Conservation (phyloP, 2,797 vertebrate genomes). For the Craterocephalus amniculus region DNA sequence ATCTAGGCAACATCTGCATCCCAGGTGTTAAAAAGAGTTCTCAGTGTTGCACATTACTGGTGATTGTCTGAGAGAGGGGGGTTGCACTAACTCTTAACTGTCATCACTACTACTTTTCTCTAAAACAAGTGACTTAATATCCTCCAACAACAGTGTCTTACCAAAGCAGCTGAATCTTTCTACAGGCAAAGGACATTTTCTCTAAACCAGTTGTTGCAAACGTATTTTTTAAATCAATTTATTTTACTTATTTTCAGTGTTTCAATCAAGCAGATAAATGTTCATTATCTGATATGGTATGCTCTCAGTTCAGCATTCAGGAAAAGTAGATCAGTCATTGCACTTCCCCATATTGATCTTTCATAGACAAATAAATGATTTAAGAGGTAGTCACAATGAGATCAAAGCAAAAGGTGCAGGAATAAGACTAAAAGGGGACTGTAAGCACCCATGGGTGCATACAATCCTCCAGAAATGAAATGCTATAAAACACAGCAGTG, state of each 20-base stretch:
- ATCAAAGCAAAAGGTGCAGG: conserved; percentile 39
- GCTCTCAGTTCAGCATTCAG: conserved; percentile 2
- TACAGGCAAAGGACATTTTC: not conserved
- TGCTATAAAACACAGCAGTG: not conserved
- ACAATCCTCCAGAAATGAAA: conserved; percentile 36
- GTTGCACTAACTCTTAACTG: conserved; percentile 40
- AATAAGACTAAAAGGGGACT: conserved; percentile 37
- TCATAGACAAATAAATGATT: conserved; percentile 54
- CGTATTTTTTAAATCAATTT: conserved; percentile 7
- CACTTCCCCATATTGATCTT: conserved; percentile 59
- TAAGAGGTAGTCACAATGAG: conserved; percentile 36
- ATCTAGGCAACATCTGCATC: conserved; percentile 47
- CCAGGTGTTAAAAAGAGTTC: conserved; percentile 26
- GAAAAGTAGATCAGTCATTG: conserved; percentile 27
- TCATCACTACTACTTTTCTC: conserved; percentile 13
- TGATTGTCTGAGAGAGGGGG: conserved; percentile 44
- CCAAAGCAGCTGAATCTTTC: conserved; percentile 1
- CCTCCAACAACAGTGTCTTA: not conserved
- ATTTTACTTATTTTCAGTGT: conserved; percentile 6
- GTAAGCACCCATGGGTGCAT: conserved; percentile 23
- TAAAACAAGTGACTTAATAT: conserved; percentile 19
- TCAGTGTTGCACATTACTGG: conserved; percentile 24
- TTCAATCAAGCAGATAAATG: conserved; percentile 27
- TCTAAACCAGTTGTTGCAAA: not conserved
- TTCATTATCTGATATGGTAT: conserved; percentile 18